Percentiles rank a stretch among this genome's conserved stretches.
phyloP scores from a whole-genome alignment of 2,113 vertebrate species.

The Lethenteron camtschaticum region DNA sequence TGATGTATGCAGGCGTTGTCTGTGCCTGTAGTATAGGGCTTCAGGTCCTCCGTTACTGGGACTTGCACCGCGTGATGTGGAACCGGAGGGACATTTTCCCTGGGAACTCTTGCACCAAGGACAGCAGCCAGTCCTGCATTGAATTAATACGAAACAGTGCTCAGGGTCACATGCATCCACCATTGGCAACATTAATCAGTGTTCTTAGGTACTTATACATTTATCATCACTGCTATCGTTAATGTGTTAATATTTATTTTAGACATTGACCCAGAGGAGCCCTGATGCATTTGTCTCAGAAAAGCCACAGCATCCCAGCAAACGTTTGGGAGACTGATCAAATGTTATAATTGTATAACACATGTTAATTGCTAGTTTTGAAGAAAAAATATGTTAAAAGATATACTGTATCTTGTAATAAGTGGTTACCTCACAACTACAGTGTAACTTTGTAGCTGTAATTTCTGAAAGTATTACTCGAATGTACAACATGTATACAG shows the following conservation, averaged over 20 bases:
- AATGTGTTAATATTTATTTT: constrained; percentile 1
- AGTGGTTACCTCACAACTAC: not conserved
- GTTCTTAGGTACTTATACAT: not conserved
- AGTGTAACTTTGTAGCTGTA: not conserved
- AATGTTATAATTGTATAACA: too few species aligned
- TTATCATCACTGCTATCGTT: not conserved
- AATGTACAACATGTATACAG: not conserved
- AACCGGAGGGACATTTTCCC: constrained; percentile 50
- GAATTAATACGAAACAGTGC: constrained; percentile 21
- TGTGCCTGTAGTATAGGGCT: constrained; percentile 32
- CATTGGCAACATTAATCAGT: constrained; percentile 20
- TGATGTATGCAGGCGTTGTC: too few species aligned
- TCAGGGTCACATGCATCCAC: constrained; percentile 11
- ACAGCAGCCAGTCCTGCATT: constrained; percentile 40
- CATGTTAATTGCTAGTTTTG: too few species aligned
- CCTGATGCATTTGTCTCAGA: too few species aligned
- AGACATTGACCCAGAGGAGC: not conserved
- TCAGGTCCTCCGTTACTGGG: constrained; percentile 33
- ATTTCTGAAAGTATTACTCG: not conserved
- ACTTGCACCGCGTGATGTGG: constrained; percentile 47
- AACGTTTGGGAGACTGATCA: too few species aligned
- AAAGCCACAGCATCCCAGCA: too few species aligned
- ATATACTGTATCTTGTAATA: too few species aligned
- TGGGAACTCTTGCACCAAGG: constrained; percentile 41
- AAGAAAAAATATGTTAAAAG: too few species aligned